Evolutionary conservation across 2,797 vertebrate genomes (phyloP).

Genomic region (Microchirus variegatus): DNA sequence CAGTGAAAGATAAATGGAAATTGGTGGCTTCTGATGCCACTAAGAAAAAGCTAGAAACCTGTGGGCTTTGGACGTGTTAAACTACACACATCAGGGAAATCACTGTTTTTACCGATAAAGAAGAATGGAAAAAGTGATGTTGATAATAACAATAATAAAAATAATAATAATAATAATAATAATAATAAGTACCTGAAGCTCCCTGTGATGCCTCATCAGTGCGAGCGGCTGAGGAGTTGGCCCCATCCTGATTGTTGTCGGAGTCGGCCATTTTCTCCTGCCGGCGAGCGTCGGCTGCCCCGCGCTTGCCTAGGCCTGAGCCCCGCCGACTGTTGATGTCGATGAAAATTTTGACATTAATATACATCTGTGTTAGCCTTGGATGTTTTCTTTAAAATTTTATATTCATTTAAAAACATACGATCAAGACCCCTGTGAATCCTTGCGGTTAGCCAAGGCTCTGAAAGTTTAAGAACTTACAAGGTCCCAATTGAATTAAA

Average conservation of each 20-base stretch:
- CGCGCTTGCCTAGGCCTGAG: constrained; percentile 99
- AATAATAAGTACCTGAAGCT: constrained; percentile 92
- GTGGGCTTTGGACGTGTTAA: no score
- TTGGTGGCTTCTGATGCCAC: no score
- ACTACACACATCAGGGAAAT: not conserved
- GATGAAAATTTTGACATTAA: no score
- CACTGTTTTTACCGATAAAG: not conserved
- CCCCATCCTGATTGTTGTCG: constrained; percentile 97
- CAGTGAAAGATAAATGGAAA: not conserved
- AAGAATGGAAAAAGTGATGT: not conserved
- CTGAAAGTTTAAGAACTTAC: no score
- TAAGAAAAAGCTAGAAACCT: not conserved
- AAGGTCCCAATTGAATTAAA: no score
- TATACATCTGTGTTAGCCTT: no score
- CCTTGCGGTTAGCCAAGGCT: no score
- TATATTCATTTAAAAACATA: no score
- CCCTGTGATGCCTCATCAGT: constrained; percentile 96
- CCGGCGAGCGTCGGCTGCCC: constrained; percentile 98
- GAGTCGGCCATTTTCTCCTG: constrained; percentile 99
- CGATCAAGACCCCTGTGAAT: no score
- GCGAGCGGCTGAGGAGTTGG: constrained; percentile 94
- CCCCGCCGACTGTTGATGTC: constrained; percentile 99
- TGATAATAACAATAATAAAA: no score
- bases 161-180: no score
- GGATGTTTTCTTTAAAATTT: no score